Base-by-base conservation (phyloP, 2,113 vertebrate species). In the Triplophysa siluroides region DNA sequence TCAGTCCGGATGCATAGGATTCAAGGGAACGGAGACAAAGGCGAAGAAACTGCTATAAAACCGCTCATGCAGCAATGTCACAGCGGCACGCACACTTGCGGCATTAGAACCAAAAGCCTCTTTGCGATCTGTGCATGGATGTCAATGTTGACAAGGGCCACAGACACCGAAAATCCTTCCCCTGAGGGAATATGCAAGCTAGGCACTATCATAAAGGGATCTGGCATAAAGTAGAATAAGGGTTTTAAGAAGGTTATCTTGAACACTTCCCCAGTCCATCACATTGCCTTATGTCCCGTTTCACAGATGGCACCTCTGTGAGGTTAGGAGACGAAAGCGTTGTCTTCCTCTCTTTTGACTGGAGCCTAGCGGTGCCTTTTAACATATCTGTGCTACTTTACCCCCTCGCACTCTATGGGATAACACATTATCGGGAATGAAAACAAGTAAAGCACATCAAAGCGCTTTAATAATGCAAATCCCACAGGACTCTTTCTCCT, bases 371-470 rank as follows among this genome's bases (percentile, higher is more conserved):
- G 38, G 80, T 76, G 85, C 78, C 83, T 87, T 86, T 85, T 88
- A 87, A 91, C 87, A 84, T 67, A 87, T 85, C 86, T 78, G 84
- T 87, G 80, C 77, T 47, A 60, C 76, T 86, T 71, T 86, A 81
- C 71, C 85, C 84, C 85, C 84, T 85, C 83, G 62, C 85, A 79
- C 84, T 72, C 73, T 45, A 74, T 78, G 83, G 76, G 78, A 89
- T 88, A 86, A 89, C 88, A 90, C 81, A 89, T 88, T 91, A 88
- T 88, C 86, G 83, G 81, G 83, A 85, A 77, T 86, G 82, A 88
- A 91, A 92, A 92, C 89, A 91, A 87, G 89, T 86, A 90, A 91
- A 92, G 88, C 86, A 90, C 88, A 92, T 91, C 86, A 85, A 83
- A 88, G 82, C 78, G 79, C 85, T 92, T 93, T 89, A 92, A 92